Percentiles rank a stretch among this genome's conserved stretches.
These are phyloP conservation scores for Chaenocephalus aceratus DNA, from an alignment of 2,113 vertebrate species.

Conservation along the genomic window DNA sequence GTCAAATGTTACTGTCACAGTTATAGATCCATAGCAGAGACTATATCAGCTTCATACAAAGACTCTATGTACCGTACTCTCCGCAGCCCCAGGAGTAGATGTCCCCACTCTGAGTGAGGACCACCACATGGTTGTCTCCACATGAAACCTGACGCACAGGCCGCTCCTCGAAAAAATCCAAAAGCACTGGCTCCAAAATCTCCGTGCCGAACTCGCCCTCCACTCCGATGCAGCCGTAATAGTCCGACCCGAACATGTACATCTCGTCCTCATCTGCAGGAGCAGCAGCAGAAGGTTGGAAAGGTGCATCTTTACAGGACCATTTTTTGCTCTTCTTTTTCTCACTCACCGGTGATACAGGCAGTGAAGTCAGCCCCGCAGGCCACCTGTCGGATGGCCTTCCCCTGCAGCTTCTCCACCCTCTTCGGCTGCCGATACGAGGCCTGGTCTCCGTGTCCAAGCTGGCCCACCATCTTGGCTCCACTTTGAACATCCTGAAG, in stretches of 20 bases:
- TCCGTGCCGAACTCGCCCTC: slow-evolving; percentile 87
- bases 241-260: slow-evolving; percentile 97
- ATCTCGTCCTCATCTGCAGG: slow-evolving; percentile 94
- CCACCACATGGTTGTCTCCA: slow-evolving; percentile 96
- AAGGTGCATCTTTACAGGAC: neutral
- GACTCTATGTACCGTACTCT: slow-evolving; percentile 89
- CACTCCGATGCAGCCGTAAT: slow-evolving; percentile 96
- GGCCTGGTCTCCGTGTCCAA: slow-evolving; percentile 96
- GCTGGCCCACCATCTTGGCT: slow-evolving; percentile 95
- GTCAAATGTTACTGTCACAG: neutral
- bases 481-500: slow-evolving; percentile 95
- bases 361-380: slow-evolving; percentile 97
- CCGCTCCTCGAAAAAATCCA: slow-evolving; percentile 92
- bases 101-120: slow-evolving; percentile 89
- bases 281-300: slow-evolving; percentile 3
- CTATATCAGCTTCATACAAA: slow-evolving; percentile 8
- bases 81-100: slow-evolving; percentile 98
- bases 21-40: neutral
- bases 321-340: neutral
- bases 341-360: slow-evolving; percentile 90
- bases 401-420: slow-evolving; percentile 95
- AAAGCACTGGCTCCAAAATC: slow-evolving; percentile 91
- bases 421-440: slow-evolving; percentile 96
- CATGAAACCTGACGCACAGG: slow-evolving; percentile 94
- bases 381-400: slow-evolving; percentile 93